Evolutionary conservation across 2,888 invertebrate genomes (phyloP), one percentile per base, ranked within the genome.

Genomic region (Melinaea menophilus): DNA sequence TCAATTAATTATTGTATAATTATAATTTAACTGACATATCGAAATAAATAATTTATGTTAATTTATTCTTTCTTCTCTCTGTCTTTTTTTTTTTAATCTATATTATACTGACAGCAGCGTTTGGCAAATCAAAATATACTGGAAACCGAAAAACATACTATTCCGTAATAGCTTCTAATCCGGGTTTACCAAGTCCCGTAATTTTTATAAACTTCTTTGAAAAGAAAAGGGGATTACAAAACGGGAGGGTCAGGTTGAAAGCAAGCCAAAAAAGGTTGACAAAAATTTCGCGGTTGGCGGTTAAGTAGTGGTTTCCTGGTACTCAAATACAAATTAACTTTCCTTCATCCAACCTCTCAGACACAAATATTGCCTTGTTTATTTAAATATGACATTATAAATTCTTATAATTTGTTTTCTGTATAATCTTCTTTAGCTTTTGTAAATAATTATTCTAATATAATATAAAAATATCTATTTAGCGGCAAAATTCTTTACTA

Each of bases 121-220:
- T 51, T 9, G 31, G 9, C 9, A 41, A 41, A 41, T 41, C 41
- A 9, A 41, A 37, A 41, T 41, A 7, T 41, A 41, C 41, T 5
- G 41, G 9, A 41, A 41, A 41, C 41, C 41, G 5, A 41, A 62
- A 64, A 60, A 68, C 58, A 64, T 61, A 61, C 37, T 68, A 61
- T 68, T 65, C 68, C 68, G 66, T 69, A 74, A 69, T 64, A 69
- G 69, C 67, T 62, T 62, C 68, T 73, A 71, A 75, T 75, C 75
- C 79, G 75, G 78, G 73, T 76, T 80, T 79, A 77, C 73, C 74
- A 69, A 74, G 75, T 77, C 78, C 77, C 75, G 78, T 81, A 78
- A 80, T 80, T 81, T 84, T 84, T 79, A 75, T 75, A 73, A 80
- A 80, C 76, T 80, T 80, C 73, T 79, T 80, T 79, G 77, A 80